These are phyloP conservation scores for Cataglyphis rosenhaueri DNA, from an alignment of 2,888 invertebrate species.

Conservation along the genomic window DNA sequence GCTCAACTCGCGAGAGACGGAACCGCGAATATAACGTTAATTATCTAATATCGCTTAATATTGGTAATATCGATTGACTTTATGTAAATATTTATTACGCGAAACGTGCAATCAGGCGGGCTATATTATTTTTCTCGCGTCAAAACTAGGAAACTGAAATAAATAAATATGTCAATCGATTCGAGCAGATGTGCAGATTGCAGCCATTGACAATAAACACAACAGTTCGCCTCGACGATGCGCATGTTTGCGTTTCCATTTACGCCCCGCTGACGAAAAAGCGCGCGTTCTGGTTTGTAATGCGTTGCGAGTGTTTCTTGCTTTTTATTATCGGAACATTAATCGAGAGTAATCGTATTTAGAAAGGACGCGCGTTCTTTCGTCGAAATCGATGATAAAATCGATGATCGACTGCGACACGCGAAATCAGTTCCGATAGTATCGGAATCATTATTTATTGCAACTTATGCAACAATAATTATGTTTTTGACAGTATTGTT, in stretches of 20 bases:
- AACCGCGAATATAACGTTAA: neutral
- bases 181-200: neutral
- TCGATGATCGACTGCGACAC: neutral
- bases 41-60: neutral
- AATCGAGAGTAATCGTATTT: constrained; percentile 16
- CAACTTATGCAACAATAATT: neutral
- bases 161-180: constrained; percentile 35
- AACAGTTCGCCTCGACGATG: neutral
- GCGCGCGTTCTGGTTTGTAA: neutral
- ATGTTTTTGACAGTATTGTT: neutral
- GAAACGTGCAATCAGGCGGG: neutral
- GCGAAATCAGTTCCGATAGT: neutral
- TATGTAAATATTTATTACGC: neutral
- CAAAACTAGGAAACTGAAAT: constrained; percentile 13
- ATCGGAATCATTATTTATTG: neutral
- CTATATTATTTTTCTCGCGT: neutral
- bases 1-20: neutral
- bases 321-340: constrained; percentile 1
- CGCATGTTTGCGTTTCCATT: constrained; percentile 7
- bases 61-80: neutral
- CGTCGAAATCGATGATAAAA: constrained; percentile 2
- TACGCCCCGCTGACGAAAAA: constrained; percentile 11
- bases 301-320: neutral
- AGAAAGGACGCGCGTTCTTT: neutral
- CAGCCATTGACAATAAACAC: constrained; percentile 21